Base-by-base conservation (phyloP, 2,888 invertebrate species). In the Epiblema foenella region DNA sequence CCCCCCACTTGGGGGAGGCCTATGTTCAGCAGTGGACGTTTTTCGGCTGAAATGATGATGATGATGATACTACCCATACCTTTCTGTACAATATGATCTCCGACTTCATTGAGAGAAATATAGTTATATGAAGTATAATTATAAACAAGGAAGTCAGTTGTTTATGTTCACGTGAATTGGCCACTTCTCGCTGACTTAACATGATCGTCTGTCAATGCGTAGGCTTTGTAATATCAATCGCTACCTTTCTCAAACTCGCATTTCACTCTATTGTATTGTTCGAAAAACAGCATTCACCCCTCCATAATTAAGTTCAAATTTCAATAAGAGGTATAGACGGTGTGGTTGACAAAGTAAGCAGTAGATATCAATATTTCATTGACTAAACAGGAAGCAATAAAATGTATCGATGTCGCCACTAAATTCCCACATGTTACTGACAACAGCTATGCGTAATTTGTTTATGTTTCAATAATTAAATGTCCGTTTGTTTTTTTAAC, bases 381-480 rank as follows among this genome's bases (percentile, higher is more conserved):
- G 51, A 33, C 64, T 62, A 68, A 70, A 70, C 81, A 78, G 82
- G 82, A 83, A 81, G 76, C 74, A 65, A 82, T 82, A 82, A 81
- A 81, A 75, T 77, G 74, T 65, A 59, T 54, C 37, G 70, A 69
- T 73, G 71, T 74, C 72, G 69, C 72, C 74, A 73, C 69, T 59
- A 70, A 69, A 42, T 69, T 71, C 67, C 71, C 71, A 71, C 71
- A 71, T 67, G 70, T 49, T 42, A 18, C 54, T 57, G 51, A 39
- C 67, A 67, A 71, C 71, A 51, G 66, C 46, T 62, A 56, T 60
- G 54, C 62, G 66, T 71, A 60, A 71, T 71, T 71, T 67, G 62
- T 66, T 60, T 54, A 66, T 62, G 39, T 62, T 67, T 71, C 60
- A 70, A 66, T 66, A 70, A 70, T 66, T 66, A 66, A 59, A n/a